These are phyloP conservation scores for Drosophila atripex DNA, from an alignment of 2,888 invertebrate species.

Conservation along the genomic window DNA sequence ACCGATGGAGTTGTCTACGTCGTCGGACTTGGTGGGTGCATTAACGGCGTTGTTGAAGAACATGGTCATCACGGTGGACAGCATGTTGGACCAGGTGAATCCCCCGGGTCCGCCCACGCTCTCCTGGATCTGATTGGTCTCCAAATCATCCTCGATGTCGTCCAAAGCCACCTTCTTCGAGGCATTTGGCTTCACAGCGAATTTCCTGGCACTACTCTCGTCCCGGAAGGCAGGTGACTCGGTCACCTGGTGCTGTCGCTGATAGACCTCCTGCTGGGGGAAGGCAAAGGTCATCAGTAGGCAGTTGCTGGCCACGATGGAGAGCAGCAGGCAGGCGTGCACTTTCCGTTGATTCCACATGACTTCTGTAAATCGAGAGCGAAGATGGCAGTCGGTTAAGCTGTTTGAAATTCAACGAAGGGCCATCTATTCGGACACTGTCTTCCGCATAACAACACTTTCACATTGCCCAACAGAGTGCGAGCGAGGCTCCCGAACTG, in stretches of 20 bases:
- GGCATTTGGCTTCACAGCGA: constrained; percentile 94
- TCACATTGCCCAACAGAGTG: constrained; percentile 48
- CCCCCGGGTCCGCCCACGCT: constrained; percentile 87
- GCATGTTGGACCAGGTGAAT: constrained; percentile 95
- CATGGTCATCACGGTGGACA: constrained; percentile 94
- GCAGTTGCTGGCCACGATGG: constrained; percentile 88
- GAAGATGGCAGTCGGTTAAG: constrained; percentile 13
- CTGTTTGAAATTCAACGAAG: constrained; percentile 38
- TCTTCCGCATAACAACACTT: constrained; percentile 63
- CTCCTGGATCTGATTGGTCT: constrained; percentile 90
- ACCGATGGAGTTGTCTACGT: constrained; percentile 86
- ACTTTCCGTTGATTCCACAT: constrained; percentile 88
- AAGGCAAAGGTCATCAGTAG: constrained; percentile 88
- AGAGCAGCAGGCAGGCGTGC: constrained; percentile 88
- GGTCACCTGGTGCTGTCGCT: constrained; percentile 65
- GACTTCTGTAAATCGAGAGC: constrained; percentile 71
- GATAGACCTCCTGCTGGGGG: constrained; percentile 85
- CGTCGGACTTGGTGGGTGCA: constrained; percentile 91
- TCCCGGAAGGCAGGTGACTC: constrained; percentile 78
- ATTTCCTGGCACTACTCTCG: constrained; percentile 86
- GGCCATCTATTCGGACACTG: not conserved
- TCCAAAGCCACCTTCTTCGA: constrained; percentile 94
- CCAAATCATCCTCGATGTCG: constrained; percentile 91
- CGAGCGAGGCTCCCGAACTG: constrained; percentile 51
- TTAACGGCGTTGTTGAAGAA: constrained; percentile 88